phyloP scores from a whole-genome alignment of 2,888 invertebrate genomes.

The Tinea trinotella region DNA sequence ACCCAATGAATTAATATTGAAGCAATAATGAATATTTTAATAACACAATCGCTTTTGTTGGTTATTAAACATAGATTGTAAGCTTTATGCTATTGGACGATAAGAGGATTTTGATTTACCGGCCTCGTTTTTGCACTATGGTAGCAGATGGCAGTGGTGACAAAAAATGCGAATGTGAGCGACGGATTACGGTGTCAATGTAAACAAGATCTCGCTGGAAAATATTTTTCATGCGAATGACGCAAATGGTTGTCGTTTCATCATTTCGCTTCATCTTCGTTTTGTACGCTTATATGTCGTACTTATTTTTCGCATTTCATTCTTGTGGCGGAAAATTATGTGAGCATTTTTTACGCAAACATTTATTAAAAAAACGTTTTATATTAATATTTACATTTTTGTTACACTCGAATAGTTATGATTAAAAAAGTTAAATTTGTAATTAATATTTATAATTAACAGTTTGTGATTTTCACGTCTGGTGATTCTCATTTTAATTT shows the following conservation, averaged over 20 bases:
- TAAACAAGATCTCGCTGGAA: slow-evolving; percentile 51
- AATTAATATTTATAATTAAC: too few species aligned
- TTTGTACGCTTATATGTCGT: slow-evolving; percentile 39
- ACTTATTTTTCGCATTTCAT: slow-evolving; percentile 47
- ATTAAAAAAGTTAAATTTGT: too few species aligned
- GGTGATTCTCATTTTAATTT: too few species aligned
- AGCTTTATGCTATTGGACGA: slow-evolving; percentile 47
- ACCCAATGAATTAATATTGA: background rate
- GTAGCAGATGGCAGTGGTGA: slow-evolving; percentile 20
- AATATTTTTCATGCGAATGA: slow-evolving; percentile 53
- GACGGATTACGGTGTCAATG: slow-evolving; percentile 54
- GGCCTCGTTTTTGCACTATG: slow-evolving; percentile 34
- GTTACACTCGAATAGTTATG: too few species aligned
- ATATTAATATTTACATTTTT: too few species aligned
- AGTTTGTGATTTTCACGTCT: too few species aligned
- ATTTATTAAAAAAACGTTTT: too few species aligned
- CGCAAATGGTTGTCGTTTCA: slow-evolving; percentile 50
- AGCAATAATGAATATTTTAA: background rate
- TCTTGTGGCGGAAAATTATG: too few species aligned
- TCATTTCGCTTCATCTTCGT: slow-evolving; percentile 48
- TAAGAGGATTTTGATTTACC: slow-evolving; percentile 54
- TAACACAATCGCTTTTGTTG: slow-evolving; percentile 24
- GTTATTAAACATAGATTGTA: slow-evolving; percentile 55
- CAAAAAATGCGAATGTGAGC: slow-evolving; percentile 14
- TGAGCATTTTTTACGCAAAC: too few species aligned